Percentiles rank a stretch among this genome's conserved stretches.
Conservation (phyloP, 2,797 vertebrate species). For the Tragelaphus oryx region DNA sequence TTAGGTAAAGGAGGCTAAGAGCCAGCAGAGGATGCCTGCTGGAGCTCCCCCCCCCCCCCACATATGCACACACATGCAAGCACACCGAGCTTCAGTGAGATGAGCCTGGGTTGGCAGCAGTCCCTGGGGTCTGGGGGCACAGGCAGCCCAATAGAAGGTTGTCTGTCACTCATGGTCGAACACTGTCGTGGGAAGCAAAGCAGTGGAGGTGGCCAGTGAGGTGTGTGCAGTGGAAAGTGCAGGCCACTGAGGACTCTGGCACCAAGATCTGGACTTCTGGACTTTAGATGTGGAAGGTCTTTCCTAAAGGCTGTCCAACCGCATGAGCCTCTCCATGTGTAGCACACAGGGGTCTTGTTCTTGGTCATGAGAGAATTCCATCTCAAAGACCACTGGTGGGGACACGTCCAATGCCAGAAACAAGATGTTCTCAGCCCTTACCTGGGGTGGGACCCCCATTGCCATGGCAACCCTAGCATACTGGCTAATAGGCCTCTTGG, state of each 20-base stretch:
- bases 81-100: neutral
- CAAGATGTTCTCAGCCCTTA: constrained; percentile 98
- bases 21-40: neutral
- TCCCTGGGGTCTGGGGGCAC: neutral
- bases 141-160: constrained; percentile 53
- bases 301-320: constrained; percentile 85
- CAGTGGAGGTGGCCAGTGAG: constrained; percentile 79
- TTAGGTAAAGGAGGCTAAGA: constrained; percentile 80
- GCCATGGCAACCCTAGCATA: constrained; percentile 93
- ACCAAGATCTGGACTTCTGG: constrained; percentile 94
- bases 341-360: constrained; percentile 88
- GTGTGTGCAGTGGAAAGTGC: constrained; percentile 86
- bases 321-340: constrained; percentile 85
- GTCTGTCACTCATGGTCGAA: constrained; percentile 85
- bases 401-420: constrained; percentile 94
- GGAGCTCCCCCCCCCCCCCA: neutral
- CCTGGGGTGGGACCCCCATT: constrained; percentile 89
- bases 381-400: constrained; percentile 90
- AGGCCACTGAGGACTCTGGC: constrained; percentile 84
- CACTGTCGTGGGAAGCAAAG: constrained; percentile 73
- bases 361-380: constrained; percentile 88
- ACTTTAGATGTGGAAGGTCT: constrained; percentile 84
- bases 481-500: constrained; percentile 96
- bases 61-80: neutral
- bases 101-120: neutral